Percentiles rank a stretch among this genome's conserved stretches.
Evolutionary conservation across 2,888 invertebrate genomes (phyloP).

Genomic region (Microdon myrmicae): DNA sequence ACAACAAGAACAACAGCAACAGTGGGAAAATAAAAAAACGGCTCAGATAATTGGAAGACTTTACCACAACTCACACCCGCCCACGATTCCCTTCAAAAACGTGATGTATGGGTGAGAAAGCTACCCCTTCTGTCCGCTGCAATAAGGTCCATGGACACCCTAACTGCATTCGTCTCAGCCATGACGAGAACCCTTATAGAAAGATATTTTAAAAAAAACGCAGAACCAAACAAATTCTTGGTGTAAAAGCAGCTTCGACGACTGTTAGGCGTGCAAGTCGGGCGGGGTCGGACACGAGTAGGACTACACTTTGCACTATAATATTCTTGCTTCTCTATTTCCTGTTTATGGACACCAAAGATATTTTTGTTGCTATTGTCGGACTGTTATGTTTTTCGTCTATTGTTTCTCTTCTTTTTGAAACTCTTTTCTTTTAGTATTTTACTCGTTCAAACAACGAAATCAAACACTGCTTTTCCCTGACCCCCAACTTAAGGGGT

Average conservation of each 20-base stretch:
- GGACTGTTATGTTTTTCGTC: slow-evolving; percentile 24
- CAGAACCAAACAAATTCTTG: no score
- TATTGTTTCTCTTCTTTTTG: slow-evolving; percentile 1
- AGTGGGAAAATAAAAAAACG: slow-evolving; percentile 34
- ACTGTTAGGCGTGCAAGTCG: not conserved
- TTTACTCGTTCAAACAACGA: no score
- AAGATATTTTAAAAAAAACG: no score
- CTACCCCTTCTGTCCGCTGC: no score
- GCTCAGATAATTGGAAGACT: slow-evolving; percentile 47
- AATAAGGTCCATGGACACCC: slow-evolving; percentile 7
- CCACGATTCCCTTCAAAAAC: slow-evolving; percentile 2
- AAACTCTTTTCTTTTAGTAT: not conserved
- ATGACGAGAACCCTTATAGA: no score
- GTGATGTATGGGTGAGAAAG: slow-evolving; percentile 48
- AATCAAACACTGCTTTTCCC: no score
- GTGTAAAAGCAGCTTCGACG: slow-evolving; percentile 34
- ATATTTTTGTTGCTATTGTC: slow-evolving; percentile 47
- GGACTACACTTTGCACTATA: slow-evolving; percentile 43
- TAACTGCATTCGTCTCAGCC: slow-evolving; percentile 14
- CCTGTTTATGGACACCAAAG: slow-evolving; percentile 43
- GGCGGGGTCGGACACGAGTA: slow-evolving; percentile 9
- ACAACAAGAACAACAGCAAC: slow-evolving; percentile 42
- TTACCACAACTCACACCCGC: slow-evolving; percentile 27
- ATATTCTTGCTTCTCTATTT: slow-evolving; percentile 37
- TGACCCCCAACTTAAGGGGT: slow-evolving; percentile 6